Evolutionary conservation across 1,140 invertebrate species (phyloP), one percentile per base, ranked within the genome.

Genomic region (Teleopsis dalmanni): DNA sequence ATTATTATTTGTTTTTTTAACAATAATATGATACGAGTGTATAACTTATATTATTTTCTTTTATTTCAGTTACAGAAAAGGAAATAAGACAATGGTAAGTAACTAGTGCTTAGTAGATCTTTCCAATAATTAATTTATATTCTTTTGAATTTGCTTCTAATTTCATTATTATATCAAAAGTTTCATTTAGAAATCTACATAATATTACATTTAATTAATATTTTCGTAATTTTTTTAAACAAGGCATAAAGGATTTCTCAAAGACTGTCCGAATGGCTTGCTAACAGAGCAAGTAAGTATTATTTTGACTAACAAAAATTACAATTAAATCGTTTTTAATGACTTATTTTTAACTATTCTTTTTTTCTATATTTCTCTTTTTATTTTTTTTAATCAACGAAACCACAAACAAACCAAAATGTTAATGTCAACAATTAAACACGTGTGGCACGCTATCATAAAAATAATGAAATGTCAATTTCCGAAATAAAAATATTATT

Each of bases 211-310:
- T 14, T 37, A 37, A n/a, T n/a, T n/a, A n/a, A n/a, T n/a, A n/a
- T n/a, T n/a, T n/a, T n/a, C n/a, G n/a, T n/a, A n/a, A 37, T 37
- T 27, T 42, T 27, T 6, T 14, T 27, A 26, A 5, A 31, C 19
- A 27, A 93, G 90, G 90, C 88, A 94, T 76, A 93, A 93, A 82
- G 90, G 90, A 68, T 94, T 94, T 69, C 78, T 93, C 40, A 93
- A 92, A 75, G 90, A 94, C 73, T 93, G 90, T 74, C 90, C 90
- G 22, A 89, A 94, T 70, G 90, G 90, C 50, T 80, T 91, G 55
- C 81, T 93, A 16, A 93, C 89, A 52, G 90, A 94, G 75, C 88
- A 92, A 82, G 90, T 92, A 74, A 72, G 76, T 68, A 55, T n/a
- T 38, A 7, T 3, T 36, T 9, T 36, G 16, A 36, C 14, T 14